phyloP scores from a whole-genome alignment of 2,888 invertebrate genomes.

The Lepas anatifera region DNA sequence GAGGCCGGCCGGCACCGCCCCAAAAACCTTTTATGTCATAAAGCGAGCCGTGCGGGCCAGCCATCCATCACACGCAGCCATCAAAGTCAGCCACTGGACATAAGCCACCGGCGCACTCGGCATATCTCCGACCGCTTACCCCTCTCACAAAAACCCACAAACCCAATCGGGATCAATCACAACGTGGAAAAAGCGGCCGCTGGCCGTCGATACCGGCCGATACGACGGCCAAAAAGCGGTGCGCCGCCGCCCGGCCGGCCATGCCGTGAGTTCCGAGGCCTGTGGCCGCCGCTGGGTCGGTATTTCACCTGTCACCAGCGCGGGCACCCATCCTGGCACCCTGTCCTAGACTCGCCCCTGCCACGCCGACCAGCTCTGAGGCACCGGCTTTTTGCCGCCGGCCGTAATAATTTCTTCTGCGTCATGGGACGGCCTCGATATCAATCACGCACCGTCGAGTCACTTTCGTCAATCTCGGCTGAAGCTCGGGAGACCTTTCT shows the following conservation, averaged over 20 bases:
- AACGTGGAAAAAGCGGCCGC: background rate
- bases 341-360: no score
- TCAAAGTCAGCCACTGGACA: conserved; percentile 6
- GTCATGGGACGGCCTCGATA: background rate
- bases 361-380: background rate
- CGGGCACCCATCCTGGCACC: no score
- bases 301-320: conserved; percentile 6
- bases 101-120: conserved; percentile 1
- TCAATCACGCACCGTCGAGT: no score
- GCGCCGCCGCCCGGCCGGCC: background rate
- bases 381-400: background rate
- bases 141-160: background rate
- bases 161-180: conserved; percentile 9
- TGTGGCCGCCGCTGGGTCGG: background rate
- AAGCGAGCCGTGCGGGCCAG: background rate
- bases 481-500: no score
- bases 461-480: no score
- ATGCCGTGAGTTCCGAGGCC: background rate
- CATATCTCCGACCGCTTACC: background rate
- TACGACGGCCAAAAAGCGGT: background rate
- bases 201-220: background rate
- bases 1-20: background rate
- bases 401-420: background rate
- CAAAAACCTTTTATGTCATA: conserved; percentile 12
- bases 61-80: background rate